Base-by-base conservation (phyloP, 2,888 invertebrate species). In the Tipula unca region DNA sequence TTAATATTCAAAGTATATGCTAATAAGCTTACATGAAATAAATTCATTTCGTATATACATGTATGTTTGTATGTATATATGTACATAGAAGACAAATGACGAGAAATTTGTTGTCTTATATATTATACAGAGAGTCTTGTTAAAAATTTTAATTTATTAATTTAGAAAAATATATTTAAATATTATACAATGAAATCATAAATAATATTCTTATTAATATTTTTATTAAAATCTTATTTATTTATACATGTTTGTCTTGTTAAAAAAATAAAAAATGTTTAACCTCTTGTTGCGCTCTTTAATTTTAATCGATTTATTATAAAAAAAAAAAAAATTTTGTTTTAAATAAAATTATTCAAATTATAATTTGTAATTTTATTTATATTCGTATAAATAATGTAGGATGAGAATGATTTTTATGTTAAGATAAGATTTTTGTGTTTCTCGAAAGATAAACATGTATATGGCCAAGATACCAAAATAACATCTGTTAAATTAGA, bases 141-240 rank as follows among this genome's bases (percentile, higher is more conserved):
- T 69, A 69, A 69, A 69, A 69, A 69, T 3, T 69, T 69, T 25
- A 69, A 69, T 69, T 69, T 69, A 69, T 69, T 69, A 69, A 69
- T 69, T 69, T 69, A 69, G 25, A 69, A 69, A 69, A 69, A 69
- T 4, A 69, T 25, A 69, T 69, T 69, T 69, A 69, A 69, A 69
- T 69, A 69, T 69, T 69, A 69, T 69, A 69, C 69, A 69, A 69
- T 69, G 69, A 69, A 69, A 69, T 69, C 69, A 69, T 69, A 69
- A 69, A 69, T 69, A 69, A 69, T 69, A 69, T 69, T 69, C 8
- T n/a, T 54, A 54, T 54, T 54, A 54, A 17, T 54, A 54, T 1
- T 32, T 32, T 48, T 69, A 69, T 25, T 20, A 25, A 69, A 69
- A 69, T 69, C 69, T 20, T 69, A 69, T 69, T 69, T 69, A 69